These are phyloP conservation scores for Planococcus citri DNA, from an alignment of 1,140 invertebrate genomes.

Conservation along the genomic window DNA sequence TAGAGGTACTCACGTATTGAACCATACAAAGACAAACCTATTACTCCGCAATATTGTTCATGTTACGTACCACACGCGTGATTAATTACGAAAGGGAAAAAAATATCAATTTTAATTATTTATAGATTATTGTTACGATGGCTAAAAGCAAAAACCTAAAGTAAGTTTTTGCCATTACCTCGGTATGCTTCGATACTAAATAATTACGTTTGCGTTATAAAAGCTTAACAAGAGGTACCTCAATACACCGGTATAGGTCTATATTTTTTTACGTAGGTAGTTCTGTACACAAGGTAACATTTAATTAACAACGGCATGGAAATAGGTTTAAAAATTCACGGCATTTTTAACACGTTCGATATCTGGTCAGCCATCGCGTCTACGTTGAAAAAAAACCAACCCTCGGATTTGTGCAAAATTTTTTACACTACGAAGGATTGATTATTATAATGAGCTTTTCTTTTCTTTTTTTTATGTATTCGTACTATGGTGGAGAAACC, in stretches of 20 bases:
- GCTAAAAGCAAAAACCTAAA: not conserved
- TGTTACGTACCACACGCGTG: too few relatives aligned
- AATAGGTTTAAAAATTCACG: not conserved
- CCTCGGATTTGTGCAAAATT: too few relatives aligned
- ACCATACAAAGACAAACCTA: too few relatives aligned
- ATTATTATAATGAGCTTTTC: too few relatives aligned
- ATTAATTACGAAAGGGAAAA: not conserved
- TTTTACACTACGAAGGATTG: too few relatives aligned
- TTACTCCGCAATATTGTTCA: too few relatives aligned
- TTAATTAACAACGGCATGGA: not conserved
- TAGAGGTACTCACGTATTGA: too few relatives aligned
- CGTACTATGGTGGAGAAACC: too few relatives aligned
- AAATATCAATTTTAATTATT: not conserved
- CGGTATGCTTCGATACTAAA: not conserved
- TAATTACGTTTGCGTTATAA: not conserved
- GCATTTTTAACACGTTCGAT: not conserved
- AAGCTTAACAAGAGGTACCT: not conserved
- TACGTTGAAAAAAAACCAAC: not conserved
- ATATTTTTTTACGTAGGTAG: not conserved
- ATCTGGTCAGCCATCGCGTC: not conserved
- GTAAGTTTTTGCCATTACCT: not conserved
- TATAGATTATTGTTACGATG: not conserved
- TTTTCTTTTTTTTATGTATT: too few relatives aligned
- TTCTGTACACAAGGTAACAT: too few relatives aligned
- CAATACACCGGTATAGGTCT: not conserved